Conservation (phyloP, 2,113 vertebrate species). For the Cebidichthys violaceus region DNA sequence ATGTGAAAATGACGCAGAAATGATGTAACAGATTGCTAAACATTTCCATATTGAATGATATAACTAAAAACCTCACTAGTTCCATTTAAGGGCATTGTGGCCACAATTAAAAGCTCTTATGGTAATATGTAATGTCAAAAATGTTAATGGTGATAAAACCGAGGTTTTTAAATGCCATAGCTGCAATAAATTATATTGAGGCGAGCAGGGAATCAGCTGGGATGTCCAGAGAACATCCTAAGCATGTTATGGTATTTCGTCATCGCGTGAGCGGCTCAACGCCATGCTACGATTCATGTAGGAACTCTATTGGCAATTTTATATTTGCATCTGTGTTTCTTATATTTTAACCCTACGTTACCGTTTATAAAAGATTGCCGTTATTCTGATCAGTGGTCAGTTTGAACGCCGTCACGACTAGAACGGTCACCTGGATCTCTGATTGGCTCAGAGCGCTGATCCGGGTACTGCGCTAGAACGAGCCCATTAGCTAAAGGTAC, state of each 20-base stretch:
- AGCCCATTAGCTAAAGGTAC: constrained; percentile 93
- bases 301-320: background rate
- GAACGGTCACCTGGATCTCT: constrained; percentile 63
- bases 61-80: background rate
- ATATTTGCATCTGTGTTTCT: background rate
- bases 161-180: background rate
- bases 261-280: background rate
- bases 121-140: background rate
- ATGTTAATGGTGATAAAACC: background rate
- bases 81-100: background rate
- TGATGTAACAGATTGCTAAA: background rate
- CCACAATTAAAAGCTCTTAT: background rate
- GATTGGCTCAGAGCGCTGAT: constrained; percentile 91
- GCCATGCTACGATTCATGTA: background rate
- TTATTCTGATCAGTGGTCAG: constrained; percentile 40
- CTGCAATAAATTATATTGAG: background rate
- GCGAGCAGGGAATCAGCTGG: constrained; percentile 22
- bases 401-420: constrained; percentile 75
- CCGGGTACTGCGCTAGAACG: constrained; percentile 91
- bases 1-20: background rate
- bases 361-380: constrained; percentile 11
- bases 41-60: too few relatives aligned
- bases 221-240: constrained; percentile 3
- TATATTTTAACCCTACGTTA: background rate
- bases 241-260: constrained; percentile 14